Conservation (phyloP, 2,797 vertebrate species). For the Menidia menidia region DNA sequence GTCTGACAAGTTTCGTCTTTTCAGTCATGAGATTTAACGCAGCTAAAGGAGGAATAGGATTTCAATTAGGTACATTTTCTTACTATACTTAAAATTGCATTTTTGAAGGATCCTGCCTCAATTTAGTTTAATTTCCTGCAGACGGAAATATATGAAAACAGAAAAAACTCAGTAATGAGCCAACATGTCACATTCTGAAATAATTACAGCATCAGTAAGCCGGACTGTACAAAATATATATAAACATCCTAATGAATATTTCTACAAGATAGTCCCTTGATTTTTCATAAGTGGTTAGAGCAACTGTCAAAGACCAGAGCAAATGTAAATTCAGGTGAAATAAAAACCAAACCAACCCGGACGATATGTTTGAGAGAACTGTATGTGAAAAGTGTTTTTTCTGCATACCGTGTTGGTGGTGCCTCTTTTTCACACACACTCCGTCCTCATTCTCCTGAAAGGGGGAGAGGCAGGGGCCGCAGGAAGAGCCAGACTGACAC, state of each 20-base stretch:
- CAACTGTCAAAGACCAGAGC: neutral
- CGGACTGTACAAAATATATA: neutral
- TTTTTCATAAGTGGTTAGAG: no score
- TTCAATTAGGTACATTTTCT: no score
- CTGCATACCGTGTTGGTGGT: slow-evolving; percentile 70
- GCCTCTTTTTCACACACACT: slow-evolving; percentile 66
- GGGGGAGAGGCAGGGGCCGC: slow-evolving; percentile 84
- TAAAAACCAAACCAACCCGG: neutral
- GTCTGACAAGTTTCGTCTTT: no score
- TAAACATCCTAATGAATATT: no score
- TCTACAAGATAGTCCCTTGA: no score
- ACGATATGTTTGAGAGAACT: neutral
- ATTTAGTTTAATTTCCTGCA: neutral
- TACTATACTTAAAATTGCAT: no score
- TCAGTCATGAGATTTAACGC: no score
- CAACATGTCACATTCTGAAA: neutral
- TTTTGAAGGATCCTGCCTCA: no score
- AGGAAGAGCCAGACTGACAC: slow-evolving; percentile 79
- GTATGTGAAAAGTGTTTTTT: neutral
- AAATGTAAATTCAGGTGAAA: neutral
- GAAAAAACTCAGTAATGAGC: neutral
- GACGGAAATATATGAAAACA: neutral
- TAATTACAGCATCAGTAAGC: neutral
- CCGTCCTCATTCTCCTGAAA: slow-evolving; percentile 81
- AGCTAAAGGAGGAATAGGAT: no score